Conservation (phyloP, 2,797 vertebrate genomes). For the Morus bassanus region DNA sequence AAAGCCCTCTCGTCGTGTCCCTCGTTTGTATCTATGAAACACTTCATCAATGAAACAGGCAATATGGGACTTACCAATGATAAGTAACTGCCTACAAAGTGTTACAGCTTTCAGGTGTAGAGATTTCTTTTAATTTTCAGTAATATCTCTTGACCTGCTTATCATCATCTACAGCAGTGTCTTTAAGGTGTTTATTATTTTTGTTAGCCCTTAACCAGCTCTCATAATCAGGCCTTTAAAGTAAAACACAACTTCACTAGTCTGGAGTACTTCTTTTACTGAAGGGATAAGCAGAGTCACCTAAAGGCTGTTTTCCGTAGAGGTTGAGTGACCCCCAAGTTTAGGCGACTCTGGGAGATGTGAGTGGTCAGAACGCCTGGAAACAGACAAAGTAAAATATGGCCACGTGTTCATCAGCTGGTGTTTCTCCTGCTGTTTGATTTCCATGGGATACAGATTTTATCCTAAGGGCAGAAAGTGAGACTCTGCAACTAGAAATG, state of each 20-base stretch:
- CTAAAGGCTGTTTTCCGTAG: background rate
- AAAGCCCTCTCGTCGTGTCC: background rate
- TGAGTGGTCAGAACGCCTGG: background rate
- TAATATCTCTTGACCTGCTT: background rate
- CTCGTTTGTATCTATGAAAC: background rate
- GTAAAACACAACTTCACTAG: background rate
- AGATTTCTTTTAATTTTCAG: background rate
- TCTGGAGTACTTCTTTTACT: background rate
- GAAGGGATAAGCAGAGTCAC: background rate
- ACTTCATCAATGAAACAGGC: background rate
- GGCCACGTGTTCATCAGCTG: rapidly evolving
- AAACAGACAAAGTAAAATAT: background rate
- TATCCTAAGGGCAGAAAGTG: background rate
- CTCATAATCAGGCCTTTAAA: background rate
- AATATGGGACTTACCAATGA: background rate
- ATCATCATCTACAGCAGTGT: background rate
- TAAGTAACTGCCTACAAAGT: background rate
- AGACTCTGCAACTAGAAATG: background rate
- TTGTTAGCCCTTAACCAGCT: background rate
- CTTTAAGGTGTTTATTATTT: background rate
- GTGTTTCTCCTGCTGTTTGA: background rate
- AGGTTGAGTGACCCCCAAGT: background rate
- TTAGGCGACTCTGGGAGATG: background rate
- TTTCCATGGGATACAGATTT: background rate
- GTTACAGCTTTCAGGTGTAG: background rate